Evolutionary conservation across 2,888 invertebrate species (phyloP).

Genomic region (Brachyptera putata): DNA sequence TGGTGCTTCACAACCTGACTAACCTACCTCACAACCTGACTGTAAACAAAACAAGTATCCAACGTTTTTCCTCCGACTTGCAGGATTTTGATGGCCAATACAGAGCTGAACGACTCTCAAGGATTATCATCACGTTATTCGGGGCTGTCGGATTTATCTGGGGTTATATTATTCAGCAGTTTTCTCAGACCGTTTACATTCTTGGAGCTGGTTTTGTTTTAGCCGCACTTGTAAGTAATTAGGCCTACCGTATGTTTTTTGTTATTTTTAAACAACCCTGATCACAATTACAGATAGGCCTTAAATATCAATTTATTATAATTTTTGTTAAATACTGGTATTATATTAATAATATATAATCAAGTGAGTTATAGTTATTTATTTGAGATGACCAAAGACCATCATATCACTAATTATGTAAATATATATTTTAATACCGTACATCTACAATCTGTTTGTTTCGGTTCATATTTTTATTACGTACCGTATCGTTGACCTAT

Average conservation of each 20-base stretch:
- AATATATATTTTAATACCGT: not conserved
- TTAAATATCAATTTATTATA: no score
- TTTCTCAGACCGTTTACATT: slow-evolving; percentile 92
- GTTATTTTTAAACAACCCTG: no score
- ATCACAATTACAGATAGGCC: no score
- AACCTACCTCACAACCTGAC: no score
- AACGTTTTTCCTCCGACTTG: no score
- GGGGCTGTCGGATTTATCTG: slow-evolving; percentile 84
- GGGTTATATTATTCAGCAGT: slow-evolving; percentile 93
- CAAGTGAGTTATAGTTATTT: not conserved
- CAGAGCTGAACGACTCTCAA: slow-evolving; percentile 81
- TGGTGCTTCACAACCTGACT: no score
- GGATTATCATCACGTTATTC: slow-evolving; percentile 85
- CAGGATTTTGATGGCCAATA: slow-evolving; percentile 89
- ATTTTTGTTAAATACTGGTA: no score
- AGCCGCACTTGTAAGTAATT: slow-evolving; percentile 67
- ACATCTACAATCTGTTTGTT: no score
- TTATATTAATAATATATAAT: not conserved
- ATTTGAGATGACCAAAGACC: not conserved
- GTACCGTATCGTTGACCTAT: no score
- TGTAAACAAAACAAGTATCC: no score
- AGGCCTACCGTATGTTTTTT: no score
- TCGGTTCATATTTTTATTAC: no score
- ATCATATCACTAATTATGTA: not conserved
- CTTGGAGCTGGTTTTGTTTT: slow-evolving; percentile 85